A percentile compares a stretch with the other conserved stretches of the same genome.
phyloP scores from a whole-genome alignment of 2,113 vertebrate species.

The Rhinopomastus cyanomelas region DNA sequence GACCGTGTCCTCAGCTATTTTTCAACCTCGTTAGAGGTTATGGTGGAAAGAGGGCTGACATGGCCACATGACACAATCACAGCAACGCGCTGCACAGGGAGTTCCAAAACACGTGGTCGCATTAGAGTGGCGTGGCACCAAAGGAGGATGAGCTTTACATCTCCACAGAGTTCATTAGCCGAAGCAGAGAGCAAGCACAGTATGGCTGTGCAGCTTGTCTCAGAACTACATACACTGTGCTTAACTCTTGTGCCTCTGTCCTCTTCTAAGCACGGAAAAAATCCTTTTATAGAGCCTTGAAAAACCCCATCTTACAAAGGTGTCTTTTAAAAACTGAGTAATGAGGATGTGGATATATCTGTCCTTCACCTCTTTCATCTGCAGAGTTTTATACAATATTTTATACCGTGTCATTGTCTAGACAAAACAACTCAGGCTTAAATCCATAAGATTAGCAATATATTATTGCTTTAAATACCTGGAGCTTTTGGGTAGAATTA shows the following conservation, averaged over 20 bases:
- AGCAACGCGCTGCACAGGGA: background rate
- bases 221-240: background rate
- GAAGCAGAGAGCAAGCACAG: background rate
- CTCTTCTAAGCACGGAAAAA: background rate
- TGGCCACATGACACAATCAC: background rate
- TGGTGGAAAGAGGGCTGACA: background rate
- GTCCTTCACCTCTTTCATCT: background rate
- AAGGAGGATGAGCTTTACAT: background rate
- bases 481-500: background rate
- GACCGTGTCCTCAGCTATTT: background rate
- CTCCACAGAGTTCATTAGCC: background rate
- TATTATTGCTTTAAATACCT: background rate
- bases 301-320: background rate
- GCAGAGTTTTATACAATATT: no score
- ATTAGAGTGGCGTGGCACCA: background rate
- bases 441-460: background rate
- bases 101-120: background rate
- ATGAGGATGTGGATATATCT: background rate
- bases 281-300: background rate
- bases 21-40: background rate
- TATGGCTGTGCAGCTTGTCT: background rate
- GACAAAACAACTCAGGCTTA: background rate
- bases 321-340: background rate
- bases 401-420: background rate
- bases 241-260: background rate